Percentiles rank a stretch among this genome's conserved stretches.
These are phyloP conservation scores for Elephas maximus DNA, from an alignment of 2,113 vertebrate species.

Conservation along the genomic window DNA sequence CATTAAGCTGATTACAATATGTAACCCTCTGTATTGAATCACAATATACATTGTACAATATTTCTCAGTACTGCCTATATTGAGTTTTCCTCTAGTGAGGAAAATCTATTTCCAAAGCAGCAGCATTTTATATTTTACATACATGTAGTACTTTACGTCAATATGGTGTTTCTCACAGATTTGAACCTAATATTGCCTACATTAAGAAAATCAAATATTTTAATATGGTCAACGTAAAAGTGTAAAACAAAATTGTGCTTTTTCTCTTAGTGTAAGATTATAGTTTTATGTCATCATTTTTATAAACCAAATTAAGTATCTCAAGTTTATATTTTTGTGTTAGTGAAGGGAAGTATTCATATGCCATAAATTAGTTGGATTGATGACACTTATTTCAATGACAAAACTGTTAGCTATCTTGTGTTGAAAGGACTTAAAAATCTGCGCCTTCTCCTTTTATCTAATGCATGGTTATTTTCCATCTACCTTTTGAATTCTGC, in stretches of 20 bases:
- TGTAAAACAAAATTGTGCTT: neutral
- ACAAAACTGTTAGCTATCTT: neutral
- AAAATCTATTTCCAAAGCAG: neutral
- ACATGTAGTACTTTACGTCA: neutral
- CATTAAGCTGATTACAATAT: conserved; percentile 12
- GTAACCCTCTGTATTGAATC: neutral
- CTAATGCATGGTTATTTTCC: neutral
- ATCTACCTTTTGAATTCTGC: neutral
- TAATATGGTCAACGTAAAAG: conserved; percentile 1
- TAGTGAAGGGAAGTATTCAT: neutral
- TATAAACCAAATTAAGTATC: neutral
- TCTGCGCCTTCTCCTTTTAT: neutral
- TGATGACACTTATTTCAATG: neutral
- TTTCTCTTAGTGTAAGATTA: neutral
- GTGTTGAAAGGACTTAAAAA: neutral
- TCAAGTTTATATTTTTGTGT: neutral
- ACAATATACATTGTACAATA: neutral
- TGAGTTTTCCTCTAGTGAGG: neutral
- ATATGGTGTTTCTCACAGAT: neutral
- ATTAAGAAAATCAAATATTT: conserved; percentile 1
- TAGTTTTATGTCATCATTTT: neutral
- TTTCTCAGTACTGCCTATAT: neutral
- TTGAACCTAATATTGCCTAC: neutral
- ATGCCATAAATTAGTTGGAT: neutral
- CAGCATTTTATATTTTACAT: conserved; percentile 7